phyloP scores from a whole-genome alignment of 2,113 vertebrate genomes.

The Microcebus murinus region DNA sequence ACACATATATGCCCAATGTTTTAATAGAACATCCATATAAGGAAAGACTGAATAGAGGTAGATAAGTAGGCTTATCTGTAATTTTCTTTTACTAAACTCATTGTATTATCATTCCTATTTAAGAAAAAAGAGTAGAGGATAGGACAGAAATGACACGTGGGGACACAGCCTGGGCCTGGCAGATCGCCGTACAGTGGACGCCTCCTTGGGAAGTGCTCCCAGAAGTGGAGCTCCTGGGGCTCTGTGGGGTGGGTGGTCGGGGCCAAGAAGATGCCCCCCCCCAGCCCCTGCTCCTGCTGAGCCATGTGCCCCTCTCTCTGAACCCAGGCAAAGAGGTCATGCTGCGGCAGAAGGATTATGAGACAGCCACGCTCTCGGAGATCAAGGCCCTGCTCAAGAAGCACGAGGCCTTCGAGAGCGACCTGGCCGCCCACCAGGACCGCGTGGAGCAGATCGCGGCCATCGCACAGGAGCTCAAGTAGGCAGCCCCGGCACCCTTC shows the following conservation, averaged over 20 bases:
- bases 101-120: not conserved
- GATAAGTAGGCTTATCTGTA: not conserved
- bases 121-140: not conserved
- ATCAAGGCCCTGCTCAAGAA: slow-evolving; percentile 99
- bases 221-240: not conserved
- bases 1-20: not conserved
- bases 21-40: not conserved
- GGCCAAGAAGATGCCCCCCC: not conserved
- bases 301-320: not conserved
- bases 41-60: not conserved
- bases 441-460: slow-evolving; percentile 98
- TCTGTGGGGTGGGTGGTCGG: not conserved
- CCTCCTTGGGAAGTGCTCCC: not conserved
- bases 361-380: slow-evolving; percentile 95
- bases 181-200: fast-evolving
- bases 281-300: not conserved
- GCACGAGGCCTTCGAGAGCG: slow-evolving; percentile 98
- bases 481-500: slow-evolving; percentile 20
- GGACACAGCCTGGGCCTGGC: no score
- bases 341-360: slow-evolving; percentile 94
- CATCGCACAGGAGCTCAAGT: slow-evolving; percentile 99
- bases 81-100: not conserved
- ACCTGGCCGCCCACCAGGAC: slow-evolving; percentile 98
- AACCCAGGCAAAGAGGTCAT: slow-evolving; percentile 94
- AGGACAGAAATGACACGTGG: not conserved